phyloP scores from a whole-genome alignment of 1,140 invertebrate genomes.

The Drosophila trapezifrons region DNA sequence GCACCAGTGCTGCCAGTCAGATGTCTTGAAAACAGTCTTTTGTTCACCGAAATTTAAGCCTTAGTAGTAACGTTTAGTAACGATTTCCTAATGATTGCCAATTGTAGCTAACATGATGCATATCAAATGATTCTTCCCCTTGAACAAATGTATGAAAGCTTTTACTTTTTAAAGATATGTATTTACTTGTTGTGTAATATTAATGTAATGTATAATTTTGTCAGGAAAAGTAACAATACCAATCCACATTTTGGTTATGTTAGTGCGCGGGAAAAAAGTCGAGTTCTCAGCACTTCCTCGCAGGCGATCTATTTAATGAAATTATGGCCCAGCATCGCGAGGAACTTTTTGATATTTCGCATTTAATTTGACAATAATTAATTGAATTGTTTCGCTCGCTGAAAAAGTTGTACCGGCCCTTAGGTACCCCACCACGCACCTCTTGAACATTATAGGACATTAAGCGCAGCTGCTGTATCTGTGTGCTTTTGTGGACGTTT shows the following conservation, averaged over 20 bases:
- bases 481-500: background rate
- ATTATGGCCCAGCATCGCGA: slow-evolving; percentile 49
- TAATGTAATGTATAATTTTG: too few relatives aligned
- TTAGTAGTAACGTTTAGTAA: background rate
- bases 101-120: background rate
- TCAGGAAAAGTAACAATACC: too few relatives aligned
- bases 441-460: slow-evolving; percentile 3
- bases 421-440: background rate
- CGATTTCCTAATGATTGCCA: background rate
- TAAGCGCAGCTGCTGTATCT: slow-evolving; percentile 16
- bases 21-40: background rate
- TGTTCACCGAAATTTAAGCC: background rate
- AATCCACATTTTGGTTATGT: too few relatives aligned
- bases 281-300: background rate
- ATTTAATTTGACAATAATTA: slow-evolving; percentile 75
- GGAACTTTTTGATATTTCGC: slow-evolving; percentile 65
- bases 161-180: background rate
- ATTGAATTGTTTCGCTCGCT: slow-evolving; percentile 52
- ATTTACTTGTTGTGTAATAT: background rate
- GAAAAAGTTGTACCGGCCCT: slow-evolving; percentile 11
- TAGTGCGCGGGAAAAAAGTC: background rate
- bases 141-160: background rate
- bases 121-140: too few relatives aligned
- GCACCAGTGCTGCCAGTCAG: background rate
- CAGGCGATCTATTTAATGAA: slow-evolving; percentile 39